Percentiles rank a stretch among this genome's conserved stretches.
phyloP scores from a whole-genome alignment of 2,797 vertebrate genomes.

The Typhlichthys eigenmanni region DNA sequence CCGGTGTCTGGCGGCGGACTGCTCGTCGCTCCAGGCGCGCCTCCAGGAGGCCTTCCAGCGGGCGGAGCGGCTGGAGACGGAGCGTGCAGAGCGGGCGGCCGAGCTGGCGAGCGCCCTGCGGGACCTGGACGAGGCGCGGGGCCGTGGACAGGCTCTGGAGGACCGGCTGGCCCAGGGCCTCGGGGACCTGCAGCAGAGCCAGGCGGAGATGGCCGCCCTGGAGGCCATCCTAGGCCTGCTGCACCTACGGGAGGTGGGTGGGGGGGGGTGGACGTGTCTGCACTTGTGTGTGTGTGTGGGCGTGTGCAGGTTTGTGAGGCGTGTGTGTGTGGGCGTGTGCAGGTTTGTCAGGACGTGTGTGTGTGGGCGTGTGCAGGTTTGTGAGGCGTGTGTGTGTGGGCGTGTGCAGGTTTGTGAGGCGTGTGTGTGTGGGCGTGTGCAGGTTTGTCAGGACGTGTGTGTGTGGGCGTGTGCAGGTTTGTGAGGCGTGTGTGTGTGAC shows the following conservation, averaged over 20 bases:
- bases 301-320: no score
- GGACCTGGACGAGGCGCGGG: slow-evolving; percentile 79
- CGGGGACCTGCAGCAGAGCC: slow-evolving; percentile 78
- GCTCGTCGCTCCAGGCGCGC: slow-evolving; percentile 68
- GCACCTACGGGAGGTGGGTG: slow-evolving; percentile 67
- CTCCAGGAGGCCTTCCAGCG: slow-evolving; percentile 69
- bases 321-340: no score
- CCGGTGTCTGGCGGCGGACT: slow-evolving; percentile 70
- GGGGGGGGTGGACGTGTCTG: no score
- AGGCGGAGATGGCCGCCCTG: slow-evolving; percentile 73
- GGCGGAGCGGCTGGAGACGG: slow-evolving; percentile 72
- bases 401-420: no score
- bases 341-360: no score
- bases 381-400: no score
- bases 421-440: no score
- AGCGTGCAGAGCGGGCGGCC: slow-evolving; percentile 72
- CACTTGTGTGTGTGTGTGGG: no score
- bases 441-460: no score
- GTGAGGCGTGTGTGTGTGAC: no score
- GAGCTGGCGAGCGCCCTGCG: slow-evolving; percentile 64
- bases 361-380: no score
- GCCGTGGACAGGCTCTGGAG: slow-evolving; percentile 67
- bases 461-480: no score
- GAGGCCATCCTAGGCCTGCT: slow-evolving; percentile 79
- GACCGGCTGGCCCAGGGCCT: slow-evolving; percentile 70